phyloP scores from a whole-genome alignment of 2,888 invertebrate species.

The Neoscelio sp. region DNA sequence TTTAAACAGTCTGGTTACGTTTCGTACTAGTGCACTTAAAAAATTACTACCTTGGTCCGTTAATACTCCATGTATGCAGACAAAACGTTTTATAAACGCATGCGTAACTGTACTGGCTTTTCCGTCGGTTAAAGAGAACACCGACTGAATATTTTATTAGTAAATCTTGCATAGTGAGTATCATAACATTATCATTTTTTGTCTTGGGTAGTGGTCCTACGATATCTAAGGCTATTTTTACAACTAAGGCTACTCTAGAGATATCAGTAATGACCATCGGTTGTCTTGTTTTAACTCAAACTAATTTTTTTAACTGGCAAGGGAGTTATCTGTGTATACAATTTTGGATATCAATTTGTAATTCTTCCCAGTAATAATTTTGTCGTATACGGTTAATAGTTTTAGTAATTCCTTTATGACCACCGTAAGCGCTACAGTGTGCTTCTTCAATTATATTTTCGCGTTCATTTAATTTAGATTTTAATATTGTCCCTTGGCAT shows the following conservation, averaged over 20 bases:
- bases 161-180: background rate
- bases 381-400: slow-evolving; percentile 57
- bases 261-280: slow-evolving; percentile 66
- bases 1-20: slow-evolving; percentile 59
- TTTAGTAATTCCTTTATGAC: slow-evolving; percentile 32
- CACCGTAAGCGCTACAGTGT: slow-evolving; percentile 47
- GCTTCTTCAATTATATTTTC: slow-evolving; percentile 37
- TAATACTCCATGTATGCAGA: slow-evolving; percentile 64
- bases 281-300: slow-evolving; percentile 48
- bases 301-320: slow-evolving; percentile 63
- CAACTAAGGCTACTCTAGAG: slow-evolving; percentile 1
- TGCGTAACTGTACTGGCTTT: slow-evolving; percentile 63
- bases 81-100: slow-evolving; percentile 64
- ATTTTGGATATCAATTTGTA: slow-evolving; percentile 55
- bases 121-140: slow-evolving; percentile 49
- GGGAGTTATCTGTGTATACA: slow-evolving; percentile 40
- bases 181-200: background rate
- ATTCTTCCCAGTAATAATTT: slow-evolving; percentile 55
- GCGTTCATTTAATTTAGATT: slow-evolving; percentile 5
- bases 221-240: slow-evolving; percentile 2
- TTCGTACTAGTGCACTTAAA: slow-evolving; percentile 56
- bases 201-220: background rate
- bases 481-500: background rate
- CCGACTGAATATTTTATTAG: slow-evolving; percentile 1
- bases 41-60: slow-evolving; percentile 71